Evolutionary conservation across 2,113 vertebrate species (phyloP).

Genomic region (Gasterosteus aculeatus): DNA sequence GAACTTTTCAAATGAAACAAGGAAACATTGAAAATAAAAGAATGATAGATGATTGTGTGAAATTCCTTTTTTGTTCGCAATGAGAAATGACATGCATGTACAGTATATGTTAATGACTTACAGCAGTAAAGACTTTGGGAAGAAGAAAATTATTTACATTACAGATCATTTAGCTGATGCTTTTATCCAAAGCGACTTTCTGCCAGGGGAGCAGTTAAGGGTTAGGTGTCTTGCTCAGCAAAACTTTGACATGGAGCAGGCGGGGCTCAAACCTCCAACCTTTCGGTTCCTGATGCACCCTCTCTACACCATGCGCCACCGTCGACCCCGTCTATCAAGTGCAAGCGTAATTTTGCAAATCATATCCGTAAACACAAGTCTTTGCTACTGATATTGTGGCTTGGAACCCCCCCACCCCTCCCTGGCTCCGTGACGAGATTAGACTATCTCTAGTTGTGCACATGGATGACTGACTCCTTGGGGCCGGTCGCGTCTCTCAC

Average conservation of each 20-base stretch:
- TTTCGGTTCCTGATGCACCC: too few species aligned
- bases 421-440: slow-evolving; percentile 72
- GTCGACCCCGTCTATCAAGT: slow-evolving; percentile 8
- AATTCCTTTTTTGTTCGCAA: slow-evolving; percentile 1
- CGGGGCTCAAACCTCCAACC: too few species aligned
- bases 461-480: slow-evolving; percentile 76
- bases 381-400: slow-evolving; percentile 48
- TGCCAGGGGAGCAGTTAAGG: too few species aligned
- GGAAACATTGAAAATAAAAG: slow-evolving; percentile 23
- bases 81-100: slow-evolving; percentile 35
- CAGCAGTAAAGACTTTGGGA: slow-evolving; percentile 5
- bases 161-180: too few species aligned
- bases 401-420: slow-evolving; percentile 26
- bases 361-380: slow-evolving; percentile 52
- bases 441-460: slow-evolving; percentile 77
- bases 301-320: too few species aligned
- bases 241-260: too few species aligned
- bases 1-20: slow-evolving; percentile 32
- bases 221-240: too few species aligned
- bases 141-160: not conserved
- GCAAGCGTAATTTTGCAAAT: slow-evolving; percentile 57
- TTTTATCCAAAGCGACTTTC: too few species aligned
- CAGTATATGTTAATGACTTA: slow-evolving; percentile 33
- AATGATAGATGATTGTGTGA: slow-evolving; percentile 17
- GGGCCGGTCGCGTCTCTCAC: slow-evolving; percentile 51